Evolutionary conservation across 2,113 vertebrate genomes (phyloP), one percentile per base, ranked within the genome.

Genomic region (Calypte anna): DNA sequence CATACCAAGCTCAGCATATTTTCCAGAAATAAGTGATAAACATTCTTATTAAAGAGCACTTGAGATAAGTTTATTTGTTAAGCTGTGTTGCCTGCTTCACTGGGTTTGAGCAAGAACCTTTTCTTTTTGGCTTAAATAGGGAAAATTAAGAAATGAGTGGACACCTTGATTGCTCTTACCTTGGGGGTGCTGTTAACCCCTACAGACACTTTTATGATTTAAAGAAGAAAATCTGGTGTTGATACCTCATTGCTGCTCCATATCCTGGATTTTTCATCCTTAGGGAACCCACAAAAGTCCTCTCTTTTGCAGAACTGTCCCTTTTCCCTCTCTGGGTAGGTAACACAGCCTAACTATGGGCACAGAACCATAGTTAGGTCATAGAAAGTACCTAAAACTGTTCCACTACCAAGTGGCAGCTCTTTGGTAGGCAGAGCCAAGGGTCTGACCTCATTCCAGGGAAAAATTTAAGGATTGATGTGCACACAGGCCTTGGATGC

Each of bases 51-150:
- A 83, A 83, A 94, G 93, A 75, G 90, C 80, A 67, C 95, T 97
- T 84, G 79, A 96, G 93, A 96, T 96, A 96, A 96, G 93, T 13
- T 75, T 96, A 6, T 97, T 97, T 96, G 93, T 90, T 43, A 84
- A 97, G 82, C 91, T 86, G 80, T 54, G 82, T 86, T 64, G 64
- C 88, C 80, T 73, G 30, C 85, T 90, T 86, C 2, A 12, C 75
- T 79, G 25, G 48, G 19, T 86, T 94, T 66, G 27, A 83, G 91
- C 64, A 96, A 91, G 82, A 94, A 1, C 2, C 12, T 12, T 31
- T 58, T 21, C 31, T 19, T 43, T 75, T 27, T 25, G 10, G 9
- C 5, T 54, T 50, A 54, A 72, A 59, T 48, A 53, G 14, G 17
- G 28, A 78, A 94, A 84, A 19, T 19, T 57, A 36, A 88, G 63